phyloP scores from a whole-genome alignment of 2,888 invertebrate species.

The Stenodema calcarata region DNA sequence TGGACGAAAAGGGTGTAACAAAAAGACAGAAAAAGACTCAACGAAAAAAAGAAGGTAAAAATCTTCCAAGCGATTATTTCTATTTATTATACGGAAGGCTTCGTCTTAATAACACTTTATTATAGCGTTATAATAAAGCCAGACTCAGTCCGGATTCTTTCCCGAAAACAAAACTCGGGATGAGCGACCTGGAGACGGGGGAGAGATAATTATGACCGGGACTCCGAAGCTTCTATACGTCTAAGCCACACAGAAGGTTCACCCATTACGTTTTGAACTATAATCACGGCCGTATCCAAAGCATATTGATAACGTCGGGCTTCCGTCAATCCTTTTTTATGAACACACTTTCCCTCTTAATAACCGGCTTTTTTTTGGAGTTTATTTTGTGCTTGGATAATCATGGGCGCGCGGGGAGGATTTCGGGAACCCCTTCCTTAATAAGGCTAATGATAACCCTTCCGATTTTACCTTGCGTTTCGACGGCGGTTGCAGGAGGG shows the following conservation, averaged over 20 bases:
- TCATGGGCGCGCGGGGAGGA: neutral
- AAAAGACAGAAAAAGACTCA: neutral
- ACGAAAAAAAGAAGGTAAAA: neutral
- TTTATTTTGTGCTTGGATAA: neutral
- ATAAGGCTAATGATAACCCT: constrained; percentile 19
- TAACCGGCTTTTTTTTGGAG: neutral
- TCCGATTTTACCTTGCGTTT: neutral
- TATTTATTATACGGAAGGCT: constrained; percentile 49
- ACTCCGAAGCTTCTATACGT: neutral
- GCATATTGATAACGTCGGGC: constrained; percentile 42
- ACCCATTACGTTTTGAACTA: constrained; percentile 30
- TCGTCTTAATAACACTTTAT: constrained; percentile 48
- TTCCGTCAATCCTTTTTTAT: constrained; percentile 37
- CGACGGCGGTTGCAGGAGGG: neutral
- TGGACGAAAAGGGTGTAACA: neutral
- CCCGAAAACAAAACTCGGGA: constrained; percentile 4
- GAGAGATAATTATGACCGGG: neutral
- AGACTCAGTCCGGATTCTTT: neutral
- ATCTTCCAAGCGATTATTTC: constrained; percentile 38
- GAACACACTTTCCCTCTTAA: constrained; percentile 34
- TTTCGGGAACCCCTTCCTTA: neutral
- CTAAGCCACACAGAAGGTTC: neutral
- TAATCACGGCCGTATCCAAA: constrained; percentile 18
- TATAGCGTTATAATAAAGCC: constrained; percentile 48
- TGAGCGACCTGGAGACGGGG: neutral